These are phyloP conservation scores for Colletes gigas DNA, from an alignment of 1,140 invertebrate genomes.

Conservation along the genomic window DNA sequence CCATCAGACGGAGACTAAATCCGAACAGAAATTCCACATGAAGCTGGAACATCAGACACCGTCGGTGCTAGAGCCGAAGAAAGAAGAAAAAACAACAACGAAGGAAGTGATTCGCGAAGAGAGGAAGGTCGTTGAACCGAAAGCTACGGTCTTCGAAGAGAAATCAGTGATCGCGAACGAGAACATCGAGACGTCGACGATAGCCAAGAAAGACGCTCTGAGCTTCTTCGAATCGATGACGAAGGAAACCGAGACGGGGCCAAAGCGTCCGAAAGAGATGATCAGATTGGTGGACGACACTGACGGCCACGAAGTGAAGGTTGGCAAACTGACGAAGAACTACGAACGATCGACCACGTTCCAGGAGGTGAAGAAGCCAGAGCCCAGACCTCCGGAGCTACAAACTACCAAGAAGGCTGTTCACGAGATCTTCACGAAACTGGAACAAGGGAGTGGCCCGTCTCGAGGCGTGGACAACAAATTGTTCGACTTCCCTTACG, in stretches of 20 bases:
- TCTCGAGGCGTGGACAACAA: conserved; percentile 76
- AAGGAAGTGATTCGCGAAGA: conserved; percentile 58
- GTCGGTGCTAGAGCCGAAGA: conserved; percentile 64
- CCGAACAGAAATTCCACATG: conserved; percentile 80
- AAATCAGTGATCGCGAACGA: conserved; percentile 71
- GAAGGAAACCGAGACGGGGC: conserved; percentile 73
- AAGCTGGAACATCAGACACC: conserved; percentile 79
- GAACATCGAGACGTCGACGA: conserved; percentile 78
- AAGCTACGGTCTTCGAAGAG: conserved; percentile 53
- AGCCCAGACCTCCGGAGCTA: conserved; percentile 61
- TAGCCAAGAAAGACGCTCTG: conserved; percentile 81
- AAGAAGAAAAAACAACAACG: conserved; percentile 59
- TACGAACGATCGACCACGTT: conserved; percentile 76
- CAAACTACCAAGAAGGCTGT: conserved; percentile 71
- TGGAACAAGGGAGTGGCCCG: conserved; percentile 68
- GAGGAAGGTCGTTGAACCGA: conserved; percentile 41
- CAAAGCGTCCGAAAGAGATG: conserved; percentile 76
- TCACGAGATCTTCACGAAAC: conserved; percentile 75
- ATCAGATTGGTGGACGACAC: conserved; percentile 71
- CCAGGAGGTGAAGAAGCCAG: conserved; percentile 70
- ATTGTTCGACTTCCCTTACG: conserved; percentile 77
- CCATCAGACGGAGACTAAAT: conserved; percentile 77
- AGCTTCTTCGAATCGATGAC: conserved; percentile 84
- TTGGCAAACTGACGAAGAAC: conserved; percentile 78
- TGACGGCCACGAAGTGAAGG: conserved; percentile 74